Evolutionary conservation across 2,113 vertebrate genomes (phyloP).

Genomic region (Sylvia atricapilla): DNA sequence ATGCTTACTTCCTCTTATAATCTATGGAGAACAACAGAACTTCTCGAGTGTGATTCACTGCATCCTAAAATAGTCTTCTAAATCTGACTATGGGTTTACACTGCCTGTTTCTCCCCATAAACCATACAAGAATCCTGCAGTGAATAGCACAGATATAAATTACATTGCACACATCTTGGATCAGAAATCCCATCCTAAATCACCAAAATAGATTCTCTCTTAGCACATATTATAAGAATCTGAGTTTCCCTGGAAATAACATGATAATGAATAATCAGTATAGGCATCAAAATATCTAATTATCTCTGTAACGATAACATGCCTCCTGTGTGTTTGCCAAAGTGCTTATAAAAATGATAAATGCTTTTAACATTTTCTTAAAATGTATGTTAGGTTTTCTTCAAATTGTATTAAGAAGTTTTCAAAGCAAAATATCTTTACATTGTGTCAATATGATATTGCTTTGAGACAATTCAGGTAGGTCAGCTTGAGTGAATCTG

Average conservation of each 20-base stretch:
- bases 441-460: neutral
- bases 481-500: neutral
- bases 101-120: neutral
- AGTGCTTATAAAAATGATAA: neutral
- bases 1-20: neutral
- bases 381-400: neutral
- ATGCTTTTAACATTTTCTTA: neutral
- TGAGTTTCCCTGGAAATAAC: neutral
- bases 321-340: neutral
- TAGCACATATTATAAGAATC: neutral
- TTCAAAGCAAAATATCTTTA: neutral
- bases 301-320: neutral
- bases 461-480: neutral
- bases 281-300: neutral
- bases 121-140: neutral
- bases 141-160: neutral
- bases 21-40: neutral
- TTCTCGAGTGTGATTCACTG: neutral
- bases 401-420: neutral
- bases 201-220: neutral
- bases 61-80: slow-evolving; percentile 31
- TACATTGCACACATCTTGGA: neutral
- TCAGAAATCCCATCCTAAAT: slow-evolving; percentile 5
- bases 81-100: neutral
- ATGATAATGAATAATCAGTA: neutral